Evolutionary conservation across 2,888 invertebrate species (phyloP).

Genomic region (Chloromyia formosa): DNA sequence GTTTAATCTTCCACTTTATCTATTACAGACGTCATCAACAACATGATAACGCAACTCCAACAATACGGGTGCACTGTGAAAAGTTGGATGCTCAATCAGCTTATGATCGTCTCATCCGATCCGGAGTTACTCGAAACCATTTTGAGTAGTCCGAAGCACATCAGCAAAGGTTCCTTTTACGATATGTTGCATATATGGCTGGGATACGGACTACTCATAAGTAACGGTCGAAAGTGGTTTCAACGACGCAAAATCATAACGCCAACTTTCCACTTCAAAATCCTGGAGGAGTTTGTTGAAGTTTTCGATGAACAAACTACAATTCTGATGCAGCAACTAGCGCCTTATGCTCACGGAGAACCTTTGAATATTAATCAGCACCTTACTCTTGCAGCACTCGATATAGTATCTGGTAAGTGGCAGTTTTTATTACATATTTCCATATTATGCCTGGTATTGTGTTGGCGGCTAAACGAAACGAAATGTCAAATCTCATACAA

Average conservation of each 20-base stretch:
- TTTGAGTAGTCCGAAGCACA: conserved; percentile 45
- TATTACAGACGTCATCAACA: conserved; percentile 55
- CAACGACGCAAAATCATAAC: conserved; percentile 73
- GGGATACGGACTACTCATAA: conserved; percentile 49
- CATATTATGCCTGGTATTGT: too few relatives aligned
- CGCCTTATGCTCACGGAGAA: conserved; percentile 60
- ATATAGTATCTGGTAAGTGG: conserved; percentile 65
- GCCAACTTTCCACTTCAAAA: conserved; percentile 79
- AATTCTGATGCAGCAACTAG: conserved; percentile 67
- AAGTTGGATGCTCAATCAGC: conserved; percentile 64
- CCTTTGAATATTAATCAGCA: conserved; percentile 70
- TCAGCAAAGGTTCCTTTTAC: conserved; percentile 52
- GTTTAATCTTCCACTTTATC: not conserved
- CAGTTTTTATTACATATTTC: not conserved
- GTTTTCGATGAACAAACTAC: conserved; percentile 71
- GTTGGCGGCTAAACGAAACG: too few relatives aligned
- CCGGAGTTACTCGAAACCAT: conserved; percentile 49
- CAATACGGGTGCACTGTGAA: conserved; percentile 64
- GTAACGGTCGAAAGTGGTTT: conserved; percentile 67
- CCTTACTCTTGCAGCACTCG: conserved; percentile 69
- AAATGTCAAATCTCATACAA: too few relatives aligned
- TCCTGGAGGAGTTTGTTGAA: conserved; percentile 73
- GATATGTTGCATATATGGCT: conserved; percentile 51
- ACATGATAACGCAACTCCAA: conserved; percentile 52
- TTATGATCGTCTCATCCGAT: conserved; percentile 52